Base-by-base conservation (phyloP, 2,113 vertebrate genomes). In the Xenopus laevis region DNA sequence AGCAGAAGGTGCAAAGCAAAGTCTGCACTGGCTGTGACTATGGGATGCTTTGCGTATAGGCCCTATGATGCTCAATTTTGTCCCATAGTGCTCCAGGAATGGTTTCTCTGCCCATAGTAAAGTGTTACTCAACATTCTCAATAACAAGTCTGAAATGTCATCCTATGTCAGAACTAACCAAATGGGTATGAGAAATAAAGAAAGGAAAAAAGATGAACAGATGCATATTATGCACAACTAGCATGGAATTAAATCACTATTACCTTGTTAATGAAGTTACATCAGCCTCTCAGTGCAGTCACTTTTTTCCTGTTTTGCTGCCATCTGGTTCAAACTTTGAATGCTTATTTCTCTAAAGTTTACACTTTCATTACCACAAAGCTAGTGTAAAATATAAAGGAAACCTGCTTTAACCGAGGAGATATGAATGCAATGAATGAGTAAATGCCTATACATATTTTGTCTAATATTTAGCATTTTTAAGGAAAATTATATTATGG, bases 191-290 rank as follows among this genome's bases (percentile, higher is more conserved):
- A n/a, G 21, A 30, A 15, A 53, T 44, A 53, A 71, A 21, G 20
- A 44, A 30, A 30, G 8, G 21, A 30, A 53, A 33, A 6, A 33
- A 33, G 21, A n/a, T n/a, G n/a, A 74, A 71, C 59, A 71, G 13
- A 63, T 78, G 63, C 16, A 64, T 7, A 63, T 62, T 71, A 61
- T 23, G 21, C 47, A 62, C 62, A 47, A 62, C 21, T 61, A 71
- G 18, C 21, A 11, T 71, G 70, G 70, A 62, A 30, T 2, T 2
- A n/a, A 50, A 45, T 61, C 71, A 72, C 27, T 20, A 72, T 65
- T 55, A 57, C 50, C 27, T 17, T 33, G 60, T 21, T 65, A 72
- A 72, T 72, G 71, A 65, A 72, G 61, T 65, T 57, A 65, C 13
- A 57, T 40, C 62, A 45, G 61, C 27, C 18, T 72, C 71, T 65